Conservation (phyloP, 2,888 invertebrate genomes). For the Brenthis hecate region DNA sequence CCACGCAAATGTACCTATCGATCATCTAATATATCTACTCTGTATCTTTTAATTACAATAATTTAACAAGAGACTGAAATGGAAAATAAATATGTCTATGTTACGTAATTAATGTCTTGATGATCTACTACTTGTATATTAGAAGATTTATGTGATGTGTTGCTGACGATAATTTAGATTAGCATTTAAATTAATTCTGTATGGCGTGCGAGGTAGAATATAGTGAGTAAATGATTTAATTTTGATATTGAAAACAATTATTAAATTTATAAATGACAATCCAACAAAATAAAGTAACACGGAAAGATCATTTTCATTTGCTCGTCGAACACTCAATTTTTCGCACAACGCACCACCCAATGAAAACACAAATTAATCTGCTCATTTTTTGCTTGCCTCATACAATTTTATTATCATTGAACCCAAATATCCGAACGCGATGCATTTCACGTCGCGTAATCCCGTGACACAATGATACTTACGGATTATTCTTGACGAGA, state of each 20-base stretch:
- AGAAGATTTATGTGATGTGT: too few relatives aligned
- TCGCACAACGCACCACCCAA: slow-evolving; percentile 79
- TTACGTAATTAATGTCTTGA: not conserved
- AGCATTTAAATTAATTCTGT: not conserved
- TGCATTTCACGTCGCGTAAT: slow-evolving; percentile 68
- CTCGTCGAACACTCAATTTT: slow-evolving; percentile 74
- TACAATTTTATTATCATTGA: slow-evolving; percentile 79
- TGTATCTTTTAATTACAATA: slow-evolving; percentile 18
- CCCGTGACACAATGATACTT: slow-evolving; percentile 71
- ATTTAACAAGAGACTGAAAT: slow-evolving; percentile 14
- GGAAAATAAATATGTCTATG: slow-evolving; percentile 5
- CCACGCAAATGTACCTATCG: slow-evolving; percentile 34
- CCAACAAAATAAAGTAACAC: slow-evolving; percentile 66
- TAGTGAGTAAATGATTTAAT: slow-evolving; percentile 18
- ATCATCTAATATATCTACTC: slow-evolving; percentile 36
- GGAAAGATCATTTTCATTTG: slow-evolving; percentile 76
- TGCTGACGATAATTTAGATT: not conserved
- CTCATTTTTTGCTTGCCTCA: slow-evolving; percentile 72
- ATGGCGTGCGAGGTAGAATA: not conserved
- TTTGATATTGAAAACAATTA: slow-evolving; percentile 30
- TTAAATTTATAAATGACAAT: slow-evolving; percentile 61
- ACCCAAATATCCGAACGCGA: slow-evolving; percentile 71
- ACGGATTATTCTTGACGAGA: slow-evolving; percentile 72
- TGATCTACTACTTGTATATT: too few relatives aligned
- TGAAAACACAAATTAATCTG: slow-evolving; percentile 81